Base-by-base conservation (phyloP, 92 coral and sea anemone species). In the Epizoanthus fatuus region DNA sequence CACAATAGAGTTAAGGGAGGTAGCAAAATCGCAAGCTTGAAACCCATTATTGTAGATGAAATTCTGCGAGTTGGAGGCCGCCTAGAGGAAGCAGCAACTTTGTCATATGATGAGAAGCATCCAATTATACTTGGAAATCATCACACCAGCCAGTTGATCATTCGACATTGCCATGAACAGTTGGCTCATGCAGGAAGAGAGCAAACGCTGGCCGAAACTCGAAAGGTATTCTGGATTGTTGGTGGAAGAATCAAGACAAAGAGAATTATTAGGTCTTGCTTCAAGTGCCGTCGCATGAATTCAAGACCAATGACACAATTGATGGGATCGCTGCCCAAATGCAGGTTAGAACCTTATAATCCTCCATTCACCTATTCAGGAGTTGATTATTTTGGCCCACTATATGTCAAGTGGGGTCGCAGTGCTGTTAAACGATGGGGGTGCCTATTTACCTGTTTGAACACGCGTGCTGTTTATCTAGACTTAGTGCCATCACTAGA, bases 351-450 rank as follows among this genome's bases (percentile, higher is more conserved):
- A 75, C 82, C 93, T 16, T 81, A 80, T 42, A 74, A 81, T 63
- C 93, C 93, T 29, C 93, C 93, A 35, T 91, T 91, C 49, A 83
- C 94, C 20, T 81, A 35, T 51, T 45, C 91, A 39, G 91, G 94
- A 8, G 91, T 86, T 16, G 94, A 87, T 49, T 70, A 85, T 17
- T 79, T 79, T 72, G 90, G 93, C 16, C 89, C 91, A 16, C 58
- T 87, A 72, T 66, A 72, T 22, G 88, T 91, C 56, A 83, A 91
- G 64, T 85, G 75, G 81, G 91, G 94, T 69, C 94, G 94, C 69
- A 74, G 91, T 63, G 67, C 83, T 32, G 91, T 88, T 35, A 90
- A 90, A 77, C 65, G 91, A 67, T 86, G 90, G 93, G 93, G 90
- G 71, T 90, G 90, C 77, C 59, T 81, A 82, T 72, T 90, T 63